Percentiles rank a stretch among this genome's conserved stretches.
Conservation (phyloP, 2,888 invertebrate genomes). For the Amiota communis region DNA sequence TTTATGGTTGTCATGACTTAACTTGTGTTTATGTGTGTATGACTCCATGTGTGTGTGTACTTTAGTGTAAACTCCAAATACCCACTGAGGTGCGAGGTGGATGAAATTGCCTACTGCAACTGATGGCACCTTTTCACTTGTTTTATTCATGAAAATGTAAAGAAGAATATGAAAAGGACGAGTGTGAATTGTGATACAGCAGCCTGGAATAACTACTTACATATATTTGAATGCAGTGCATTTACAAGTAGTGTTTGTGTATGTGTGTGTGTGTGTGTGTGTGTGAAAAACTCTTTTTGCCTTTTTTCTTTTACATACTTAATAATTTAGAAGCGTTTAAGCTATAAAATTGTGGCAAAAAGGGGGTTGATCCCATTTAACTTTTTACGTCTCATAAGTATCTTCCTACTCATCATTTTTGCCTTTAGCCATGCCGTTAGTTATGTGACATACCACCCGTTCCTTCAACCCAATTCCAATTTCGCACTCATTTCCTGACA, state of each 20-base stretch:
- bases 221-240: slow-evolving; percentile 1
- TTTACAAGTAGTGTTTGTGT: not conserved
- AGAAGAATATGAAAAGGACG: not conserved
- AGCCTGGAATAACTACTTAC: not conserved
- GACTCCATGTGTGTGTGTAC: not conserved
- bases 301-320: slow-evolving; percentile 30
- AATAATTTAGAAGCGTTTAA: slow-evolving; percentile 63
- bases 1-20: slow-evolving; percentile 20
- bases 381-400: too few species aligned
- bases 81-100: not conserved
- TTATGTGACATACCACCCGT: not conserved
- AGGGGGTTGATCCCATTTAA: too few species aligned
- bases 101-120: not conserved
- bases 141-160: not conserved
- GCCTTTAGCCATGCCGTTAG: not conserved
- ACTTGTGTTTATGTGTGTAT: not conserved
- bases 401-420: not conserved
- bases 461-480: slow-evolving; percentile 37
- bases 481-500: slow-evolving; percentile 52
- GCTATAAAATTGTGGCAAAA: slow-evolving; percentile 50
- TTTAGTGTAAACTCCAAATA: not conserved
- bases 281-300: slow-evolving; percentile 26
- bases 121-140: slow-evolving; percentile 3
- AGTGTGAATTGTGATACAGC: slow-evolving; percentile 4
- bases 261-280: slow-evolving; percentile 33